Evolutionary conservation across 1,140 invertebrate genomes (phyloP), one percentile per base, ranked within the genome.

Genomic region (Episyrphus balteatus): DNA sequence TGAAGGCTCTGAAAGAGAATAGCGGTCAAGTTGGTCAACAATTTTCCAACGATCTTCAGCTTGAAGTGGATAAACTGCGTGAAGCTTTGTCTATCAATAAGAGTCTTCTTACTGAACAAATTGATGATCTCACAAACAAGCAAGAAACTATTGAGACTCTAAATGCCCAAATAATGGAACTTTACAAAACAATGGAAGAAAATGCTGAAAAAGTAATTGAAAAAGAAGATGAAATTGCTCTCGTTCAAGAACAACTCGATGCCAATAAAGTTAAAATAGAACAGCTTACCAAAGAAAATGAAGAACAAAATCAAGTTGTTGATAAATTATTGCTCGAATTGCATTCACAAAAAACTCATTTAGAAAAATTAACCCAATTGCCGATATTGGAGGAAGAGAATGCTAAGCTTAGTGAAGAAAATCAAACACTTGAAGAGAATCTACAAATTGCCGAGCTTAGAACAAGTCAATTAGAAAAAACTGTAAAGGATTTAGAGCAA

Each of bases 211-310:
- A 68, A 31, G 58, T 63, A 0, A 51, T 51, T 5, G 56, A 62
- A 2, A 47, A 66, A 18, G 61, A 55, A 19, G 48, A 51, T 32
- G 54, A 67, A 49, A 37, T 66, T 7, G 51, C 61, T 7, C 45
- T 56, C 6, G 33, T 69, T 14, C 40, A 55, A 33, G 46, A 52
- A 12, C 15, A 47, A n/a, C 42, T 67, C 10, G 50, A 57, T 0
- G 52, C 53, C 3, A 70, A 67, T 31, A 71, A 79, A 53, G 61
- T 73, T 59, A 75, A 78, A 55, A 71, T 80, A 48, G 69, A 75
- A 34, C 34, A 66, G 71, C 65, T 68, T 73, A 43, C 68, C 51
- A 32, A 59, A 73, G 7, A 73, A 37, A 47, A 74, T 6, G 54
- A 70, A 30, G 52, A 70, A 42, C 55, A 62, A 39, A 61, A 73